Evolutionary conservation across 2,113 vertebrate species (phyloP).

Genomic region (Clarias batrachus): DNA sequence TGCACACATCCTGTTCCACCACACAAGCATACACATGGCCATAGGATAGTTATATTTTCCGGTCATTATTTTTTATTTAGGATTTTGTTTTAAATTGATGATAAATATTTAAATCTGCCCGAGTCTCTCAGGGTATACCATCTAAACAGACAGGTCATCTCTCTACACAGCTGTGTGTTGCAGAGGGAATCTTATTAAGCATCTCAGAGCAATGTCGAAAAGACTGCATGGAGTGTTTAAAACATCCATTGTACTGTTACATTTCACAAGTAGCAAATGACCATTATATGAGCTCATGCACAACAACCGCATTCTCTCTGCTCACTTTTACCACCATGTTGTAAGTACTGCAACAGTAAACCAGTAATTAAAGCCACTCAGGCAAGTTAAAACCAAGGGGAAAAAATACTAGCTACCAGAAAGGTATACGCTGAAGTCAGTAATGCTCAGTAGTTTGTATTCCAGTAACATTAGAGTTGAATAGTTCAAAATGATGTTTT

Average conservation of each 20-base stretch:
- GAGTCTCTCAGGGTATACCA: not conserved
- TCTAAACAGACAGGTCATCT: not conserved
- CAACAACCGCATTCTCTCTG: not conserved
- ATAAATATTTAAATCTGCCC: conserved; percentile 21
- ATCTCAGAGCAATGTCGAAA: not conserved
- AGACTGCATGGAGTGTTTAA: not conserved
- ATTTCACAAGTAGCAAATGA: not conserved
- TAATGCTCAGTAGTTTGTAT: not conserved
- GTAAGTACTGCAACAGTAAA: not conserved
- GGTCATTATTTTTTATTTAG: conserved; percentile 14
- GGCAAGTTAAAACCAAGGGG: not conserved
- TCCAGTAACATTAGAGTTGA: not conserved
- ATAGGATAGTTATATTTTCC: not conserved
- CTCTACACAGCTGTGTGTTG: not conserved
- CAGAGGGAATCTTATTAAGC: not conserved
- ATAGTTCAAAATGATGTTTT: not conserved
- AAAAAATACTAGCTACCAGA: not conserved
- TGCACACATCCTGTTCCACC: not conserved
- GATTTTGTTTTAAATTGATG: conserved; percentile 10
- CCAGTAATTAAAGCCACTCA: conserved; percentile 6
- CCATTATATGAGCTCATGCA: not conserved
- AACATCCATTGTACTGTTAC: not conserved
- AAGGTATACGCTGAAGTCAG: not conserved
- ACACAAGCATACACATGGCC: conserved; percentile 1
- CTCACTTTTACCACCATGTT: not conserved